Evolutionary conservation across 2,797 vertebrate species (phyloP), one percentile per base, ranked within the genome.

Genomic region (Hoplostethus atlanticus): DNA sequence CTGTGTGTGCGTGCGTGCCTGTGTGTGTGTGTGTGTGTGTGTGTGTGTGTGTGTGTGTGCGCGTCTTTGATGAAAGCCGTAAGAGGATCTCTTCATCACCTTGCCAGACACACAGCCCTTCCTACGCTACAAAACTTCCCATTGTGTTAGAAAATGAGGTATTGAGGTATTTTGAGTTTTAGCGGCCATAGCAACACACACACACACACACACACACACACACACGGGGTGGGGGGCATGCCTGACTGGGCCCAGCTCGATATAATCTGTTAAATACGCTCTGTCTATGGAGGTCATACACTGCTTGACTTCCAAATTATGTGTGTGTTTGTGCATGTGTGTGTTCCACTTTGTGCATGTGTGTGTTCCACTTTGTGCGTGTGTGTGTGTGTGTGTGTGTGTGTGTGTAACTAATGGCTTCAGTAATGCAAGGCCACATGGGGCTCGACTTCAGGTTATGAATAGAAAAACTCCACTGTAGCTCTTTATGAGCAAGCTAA

Each of bases 401-500:
- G 50, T 67, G 21, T 72, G 68, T 67, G 66, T 53, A 38, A 74
- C 64, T 56, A 86, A 90, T 87, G 77, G 57, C 66, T 77, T 88
- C 76, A 79, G 84, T 84, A 80, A 84, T 78, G 70, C 77, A 73
- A 34, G 80, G 68, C 84, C 81, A 80, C 83, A 74, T 51, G 80
- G 76, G 84, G 55, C 60, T 55, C 25, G n/a, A 71, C 77, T 77
- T 71, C 77, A 77, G 79, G 79, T 83, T 81, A 78, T 78, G 79
- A 84, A 84, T 73, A 76, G 81, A 83, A 76, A 82, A 83, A 80
- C 81, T 76, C 72, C 73, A 63, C 60, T 58, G 79, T 68, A 64
- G 81, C 63, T 79, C 60, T 87, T 86, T 82, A 80, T 82, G 80
- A 84, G 76, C 66, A 53, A 60, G 64, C 71, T 86, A 89, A 90